A percentile compares a stretch with the other conserved stretches of the same genome.
phyloP scores from a whole-genome alignment of 2,888 invertebrate genomes.

The Leptinotarsa peninsularis region DNA sequence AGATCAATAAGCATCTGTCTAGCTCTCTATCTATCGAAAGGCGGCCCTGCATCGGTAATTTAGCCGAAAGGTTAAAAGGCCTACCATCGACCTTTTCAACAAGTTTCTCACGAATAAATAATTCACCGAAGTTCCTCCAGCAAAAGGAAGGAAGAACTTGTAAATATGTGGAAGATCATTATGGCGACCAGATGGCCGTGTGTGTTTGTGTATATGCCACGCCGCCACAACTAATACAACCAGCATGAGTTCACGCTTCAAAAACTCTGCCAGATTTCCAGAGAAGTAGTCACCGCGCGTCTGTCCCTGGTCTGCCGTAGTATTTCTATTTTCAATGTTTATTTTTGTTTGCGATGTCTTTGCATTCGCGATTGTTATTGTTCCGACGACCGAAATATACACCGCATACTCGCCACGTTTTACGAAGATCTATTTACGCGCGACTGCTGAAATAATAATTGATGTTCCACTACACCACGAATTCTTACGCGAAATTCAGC shows the following conservation, averaged over 20 bases:
- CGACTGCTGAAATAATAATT: slow-evolving; percentile 18
- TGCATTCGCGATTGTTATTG: slow-evolving; percentile 35
- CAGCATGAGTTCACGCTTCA: slow-evolving; percentile 42
- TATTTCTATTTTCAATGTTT: slow-evolving; percentile 34
- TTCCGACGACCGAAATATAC: slow-evolving; percentile 28
- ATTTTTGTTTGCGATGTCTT: slow-evolving; percentile 34
- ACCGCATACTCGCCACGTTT: slow-evolving; percentile 9
- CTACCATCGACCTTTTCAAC: slow-evolving; percentile 15
- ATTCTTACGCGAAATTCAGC: neutral
- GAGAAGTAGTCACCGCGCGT: slow-evolving; percentile 30
- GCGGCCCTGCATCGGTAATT: neutral
- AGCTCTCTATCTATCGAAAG: neutral
- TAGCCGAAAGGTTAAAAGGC: neutral
- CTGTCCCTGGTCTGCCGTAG: slow-evolving; percentile 34
- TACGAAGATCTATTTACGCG: slow-evolving; percentile 12
- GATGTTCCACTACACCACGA: neutral
- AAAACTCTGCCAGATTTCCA: slow-evolving; percentile 32
- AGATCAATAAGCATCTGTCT: too few species aligned
- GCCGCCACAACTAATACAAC: slow-evolving; percentile 41
- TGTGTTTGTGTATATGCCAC: slow-evolving; percentile 30
- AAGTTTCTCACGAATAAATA: slow-evolving; percentile 29
- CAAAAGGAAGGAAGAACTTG: slow-evolving; percentile 49
- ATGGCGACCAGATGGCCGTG: slow-evolving; percentile 51
- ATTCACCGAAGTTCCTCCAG: slow-evolving; percentile 4
- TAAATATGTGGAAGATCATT: slow-evolving; percentile 44